phyloP scores from a whole-genome alignment of 1,140 invertebrate genomes.

The Spodoptera litura region DNA sequence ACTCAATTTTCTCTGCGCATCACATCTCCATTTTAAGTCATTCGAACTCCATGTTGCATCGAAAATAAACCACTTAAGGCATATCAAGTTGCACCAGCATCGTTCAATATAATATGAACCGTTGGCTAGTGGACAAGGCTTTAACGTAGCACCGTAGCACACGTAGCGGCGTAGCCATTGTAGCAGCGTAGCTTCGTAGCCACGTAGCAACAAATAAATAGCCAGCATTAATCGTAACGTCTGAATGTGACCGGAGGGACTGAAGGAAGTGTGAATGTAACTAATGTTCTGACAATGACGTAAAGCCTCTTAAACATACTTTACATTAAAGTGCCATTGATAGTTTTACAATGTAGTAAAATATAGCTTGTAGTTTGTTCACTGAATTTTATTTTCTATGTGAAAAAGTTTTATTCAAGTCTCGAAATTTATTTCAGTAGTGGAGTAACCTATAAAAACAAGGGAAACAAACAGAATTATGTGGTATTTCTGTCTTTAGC shows the following conservation, averaged over 20 bases:
- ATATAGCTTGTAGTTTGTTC: background rate
- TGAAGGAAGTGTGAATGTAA: conserved; percentile 12
- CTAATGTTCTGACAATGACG: conserved; percentile 8
- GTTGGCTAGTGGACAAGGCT: background rate
- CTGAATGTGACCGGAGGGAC: conserved; percentile 10
- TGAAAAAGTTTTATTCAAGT: no score
- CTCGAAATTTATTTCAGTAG: no score
- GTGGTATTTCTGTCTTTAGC: no score
- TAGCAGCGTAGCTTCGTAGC: conserved; percentile 18
- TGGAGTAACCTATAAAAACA: no score
- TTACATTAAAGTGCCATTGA: conserved; percentile 5
- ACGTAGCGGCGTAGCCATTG: background rate
- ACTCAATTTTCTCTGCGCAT: no score
- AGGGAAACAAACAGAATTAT: no score
- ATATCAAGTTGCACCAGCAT: no score
- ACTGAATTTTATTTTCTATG: no score
- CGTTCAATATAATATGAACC: no score
- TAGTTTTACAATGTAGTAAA: background rate
- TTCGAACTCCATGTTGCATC: no score
- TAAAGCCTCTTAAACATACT: background rate
- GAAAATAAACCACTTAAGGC: no score
- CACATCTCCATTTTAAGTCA: no score
- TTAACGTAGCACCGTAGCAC: conserved; percentile 22
- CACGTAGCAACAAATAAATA: conserved; percentile 27
- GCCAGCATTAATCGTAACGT: conserved; percentile 21